phyloP scores from a whole-genome alignment of 2,888 invertebrate genomes.

The Lithophane semibrunnea region DNA sequence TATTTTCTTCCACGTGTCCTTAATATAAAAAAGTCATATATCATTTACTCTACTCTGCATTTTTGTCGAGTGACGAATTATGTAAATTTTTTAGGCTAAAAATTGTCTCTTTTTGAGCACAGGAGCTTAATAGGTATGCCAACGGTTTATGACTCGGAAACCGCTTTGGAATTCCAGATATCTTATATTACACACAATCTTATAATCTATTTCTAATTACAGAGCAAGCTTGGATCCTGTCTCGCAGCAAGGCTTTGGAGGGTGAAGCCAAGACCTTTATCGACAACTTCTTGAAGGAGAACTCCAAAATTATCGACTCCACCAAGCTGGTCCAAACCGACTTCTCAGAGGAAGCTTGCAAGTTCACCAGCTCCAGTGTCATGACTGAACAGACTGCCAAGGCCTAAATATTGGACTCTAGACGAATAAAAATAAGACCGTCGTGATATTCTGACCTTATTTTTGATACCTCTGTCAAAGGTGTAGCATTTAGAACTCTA shows the following conservation, averaged over 20 bases:
- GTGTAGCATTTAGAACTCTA: constrained; percentile 9
- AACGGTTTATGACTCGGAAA: background rate
- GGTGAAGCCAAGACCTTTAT: constrained; percentile 81
- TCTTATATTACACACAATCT: background rate
- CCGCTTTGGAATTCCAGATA: background rate
- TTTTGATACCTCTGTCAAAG: constrained; percentile 30
- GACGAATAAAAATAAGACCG: constrained; percentile 12
- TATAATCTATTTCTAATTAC: constrained; percentile 55
- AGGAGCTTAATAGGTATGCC: background rate
- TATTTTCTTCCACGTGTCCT: background rate
- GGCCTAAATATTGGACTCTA: constrained; percentile 60
- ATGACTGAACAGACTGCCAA: constrained; percentile 74
- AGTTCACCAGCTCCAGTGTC: constrained; percentile 74
- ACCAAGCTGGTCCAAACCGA: constrained; percentile 77
- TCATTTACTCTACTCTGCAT: too few species aligned
- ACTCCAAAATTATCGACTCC: constrained; percentile 78
- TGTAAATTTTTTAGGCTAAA: background rate
- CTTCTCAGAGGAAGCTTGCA: constrained; percentile 83
- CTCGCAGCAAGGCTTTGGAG: constrained; percentile 79
- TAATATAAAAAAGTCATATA: background rate
- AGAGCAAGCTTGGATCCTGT: constrained; percentile 84
- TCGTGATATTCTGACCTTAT: constrained; percentile 21
- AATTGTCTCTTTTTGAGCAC: too few species aligned
- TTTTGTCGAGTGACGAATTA: background rate
- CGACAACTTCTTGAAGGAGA: constrained; percentile 79